Percentiles rank a stretch among this genome's conserved stretches.
Conservation (phyloP, 2,113 vertebrate genomes). For the Chloebia gouldiae region DNA sequence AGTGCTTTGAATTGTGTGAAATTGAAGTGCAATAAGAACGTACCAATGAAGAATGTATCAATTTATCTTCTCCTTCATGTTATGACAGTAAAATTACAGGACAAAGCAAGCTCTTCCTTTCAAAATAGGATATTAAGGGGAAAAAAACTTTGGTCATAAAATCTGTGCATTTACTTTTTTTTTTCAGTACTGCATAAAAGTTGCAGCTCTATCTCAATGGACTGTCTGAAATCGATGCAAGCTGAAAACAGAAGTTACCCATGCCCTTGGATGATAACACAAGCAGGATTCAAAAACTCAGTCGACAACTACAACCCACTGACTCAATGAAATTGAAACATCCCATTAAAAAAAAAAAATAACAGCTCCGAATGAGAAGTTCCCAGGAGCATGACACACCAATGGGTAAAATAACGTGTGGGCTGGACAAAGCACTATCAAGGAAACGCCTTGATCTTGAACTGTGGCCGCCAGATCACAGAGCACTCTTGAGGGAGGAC, state of each 20-base stretch:
- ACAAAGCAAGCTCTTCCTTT: not conserved
- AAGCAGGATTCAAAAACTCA: not conserved
- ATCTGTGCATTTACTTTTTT: not conserved
- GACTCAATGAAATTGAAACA: constrained; percentile 23
- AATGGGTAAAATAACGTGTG: not conserved
- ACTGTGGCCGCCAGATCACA: constrained; percentile 31
- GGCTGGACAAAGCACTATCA: not conserved
- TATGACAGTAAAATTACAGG: not conserved
- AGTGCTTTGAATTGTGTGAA: not conserved
- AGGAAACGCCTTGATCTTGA: constrained; percentile 37
- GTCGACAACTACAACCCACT: not conserved
- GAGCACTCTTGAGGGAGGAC: constrained; percentile 5
- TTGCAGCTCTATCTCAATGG: not conserved
- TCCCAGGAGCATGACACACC: not conserved
- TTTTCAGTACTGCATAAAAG: not conserved
- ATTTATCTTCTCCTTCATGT: not conserved
- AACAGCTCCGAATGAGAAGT: not conserved
- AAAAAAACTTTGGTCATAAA: not conserved
- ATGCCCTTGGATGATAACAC: not conserved
- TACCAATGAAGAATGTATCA: not conserved
- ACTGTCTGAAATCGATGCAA: not conserved
- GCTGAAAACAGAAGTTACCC: not conserved
- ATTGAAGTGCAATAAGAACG: not conserved
- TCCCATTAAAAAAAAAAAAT: not conserved
- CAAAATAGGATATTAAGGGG: not conserved